Evolutionary conservation across 2,888 invertebrate species (phyloP).

Genomic region (Troides aeacus): DNA sequence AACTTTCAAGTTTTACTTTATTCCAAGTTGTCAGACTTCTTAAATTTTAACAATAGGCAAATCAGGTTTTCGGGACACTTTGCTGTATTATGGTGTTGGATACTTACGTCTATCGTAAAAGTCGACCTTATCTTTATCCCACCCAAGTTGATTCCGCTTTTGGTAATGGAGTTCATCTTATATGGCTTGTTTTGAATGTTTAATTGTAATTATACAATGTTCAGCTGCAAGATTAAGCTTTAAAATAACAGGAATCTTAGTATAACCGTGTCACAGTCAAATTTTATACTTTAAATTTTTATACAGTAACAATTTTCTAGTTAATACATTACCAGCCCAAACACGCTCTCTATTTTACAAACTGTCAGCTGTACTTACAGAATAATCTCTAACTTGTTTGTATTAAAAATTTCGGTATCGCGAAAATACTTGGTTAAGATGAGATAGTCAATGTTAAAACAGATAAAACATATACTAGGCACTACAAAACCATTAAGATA

Average conservation of each 20-base stretch:
- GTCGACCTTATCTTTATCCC: constrained; percentile 1
- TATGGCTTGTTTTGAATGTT: neutral
- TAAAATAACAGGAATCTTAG: neutral
- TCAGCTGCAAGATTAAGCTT: neutral
- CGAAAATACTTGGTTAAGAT: too few relatives aligned
- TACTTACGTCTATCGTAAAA: neutral
- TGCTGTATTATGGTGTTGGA: neutral
- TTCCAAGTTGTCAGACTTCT: neutral
- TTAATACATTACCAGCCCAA: neutral
- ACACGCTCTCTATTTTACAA: neutral
- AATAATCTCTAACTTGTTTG: too few relatives aligned
- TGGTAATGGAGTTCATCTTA: neutral
- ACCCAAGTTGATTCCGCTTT: neutral
- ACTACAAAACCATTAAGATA: too few relatives aligned
- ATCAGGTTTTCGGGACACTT: neutral
- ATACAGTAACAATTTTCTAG: neutral
- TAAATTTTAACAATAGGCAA: neutral
- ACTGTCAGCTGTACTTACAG: neutral
- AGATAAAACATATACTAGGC: too few relatives aligned
- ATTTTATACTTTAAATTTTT: neutral
- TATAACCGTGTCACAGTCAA: neutral
- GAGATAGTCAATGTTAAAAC: too few relatives aligned
- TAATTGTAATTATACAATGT: neutral
- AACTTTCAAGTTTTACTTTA: constrained; percentile 1
- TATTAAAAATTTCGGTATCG: too few relatives aligned